A percentile compares a stretch with the other conserved stretches of the same genome.
phyloP scores from a whole-genome alignment of 2,797 vertebrate species.

The Lacerta viridis region DNA sequence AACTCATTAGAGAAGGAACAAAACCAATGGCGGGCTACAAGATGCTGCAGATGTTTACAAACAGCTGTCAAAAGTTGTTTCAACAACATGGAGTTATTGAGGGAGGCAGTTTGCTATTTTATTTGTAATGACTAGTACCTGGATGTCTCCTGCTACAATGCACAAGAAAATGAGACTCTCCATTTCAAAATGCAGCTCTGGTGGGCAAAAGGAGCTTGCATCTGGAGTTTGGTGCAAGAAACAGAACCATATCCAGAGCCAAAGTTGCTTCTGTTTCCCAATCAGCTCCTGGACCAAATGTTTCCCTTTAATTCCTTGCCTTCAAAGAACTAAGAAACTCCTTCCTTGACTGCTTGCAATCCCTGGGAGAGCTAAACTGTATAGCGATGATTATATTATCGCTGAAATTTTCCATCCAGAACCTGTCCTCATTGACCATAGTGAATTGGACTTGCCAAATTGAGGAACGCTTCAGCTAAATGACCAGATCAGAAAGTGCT shows the following conservation, averaged over 20 bases:
- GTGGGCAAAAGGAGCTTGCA: not conserved
- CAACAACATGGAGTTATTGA: not conserved
- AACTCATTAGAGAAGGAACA: not conserved
- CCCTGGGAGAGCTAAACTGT: not conserved
- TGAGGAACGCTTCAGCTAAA: not conserved
- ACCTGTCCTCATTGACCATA: not conserved
- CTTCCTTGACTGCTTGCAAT: not conserved
- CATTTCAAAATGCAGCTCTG: not conserved
- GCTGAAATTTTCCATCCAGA: not conserved
- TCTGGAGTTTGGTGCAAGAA: rapidly evolving
- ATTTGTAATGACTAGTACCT: not conserved
- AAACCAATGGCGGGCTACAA: not conserved
- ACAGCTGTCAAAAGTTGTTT: not conserved
- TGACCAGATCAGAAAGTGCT: too few relatives aligned
- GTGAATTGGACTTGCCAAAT: not conserved
- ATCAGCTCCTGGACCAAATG: not conserved
- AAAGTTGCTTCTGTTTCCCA: not conserved
- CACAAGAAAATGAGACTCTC: not conserved
- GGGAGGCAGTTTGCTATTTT: not conserved
- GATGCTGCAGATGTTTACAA: not conserved
- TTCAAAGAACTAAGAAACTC: not conserved
- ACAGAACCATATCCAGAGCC: not conserved
- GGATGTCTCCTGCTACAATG: not conserved
- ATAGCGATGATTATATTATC: not conserved
- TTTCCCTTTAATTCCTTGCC: not conserved